Base-by-base conservation (phyloP, 1,140 invertebrate species). In the Drosophila santomea region DNA sequence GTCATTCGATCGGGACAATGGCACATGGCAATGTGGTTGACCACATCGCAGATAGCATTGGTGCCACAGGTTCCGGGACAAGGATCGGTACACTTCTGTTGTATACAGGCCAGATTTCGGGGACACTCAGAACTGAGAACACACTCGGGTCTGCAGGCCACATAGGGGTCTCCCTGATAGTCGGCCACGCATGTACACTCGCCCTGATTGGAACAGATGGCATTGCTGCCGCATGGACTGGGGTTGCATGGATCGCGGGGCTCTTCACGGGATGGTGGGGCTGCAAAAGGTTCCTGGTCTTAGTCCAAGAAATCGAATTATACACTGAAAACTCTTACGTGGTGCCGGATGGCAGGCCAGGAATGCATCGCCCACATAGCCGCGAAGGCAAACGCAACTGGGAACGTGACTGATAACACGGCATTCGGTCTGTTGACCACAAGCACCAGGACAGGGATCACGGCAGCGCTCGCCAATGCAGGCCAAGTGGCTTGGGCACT, bases 361-460 rank as follows among this genome's bases (percentile, higher is more conserved):
- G 80, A 97, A 97, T 45, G 97, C 96, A 94, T 97, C 96, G 23
- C 97, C 97, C 11, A 95, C 95, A 80, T 95, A 96, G 61, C 96
- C 95, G 58, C 94, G 85, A 43, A 94, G 93, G 91, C 97, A 97
- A 12, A 95, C 95, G 80, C 97, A 97, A 23, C 95, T 94, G 2
- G 97, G 96, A 77, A 96, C 96, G 83, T 98, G 97, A 83, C 96
- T 96, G 8, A 96, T 95, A 1, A 97, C 96, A 74, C 95, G 95
- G 89, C 97, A 98, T 77, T 96, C 94, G 14, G 97, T 96, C 92
- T 97, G 96, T 51, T 95, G 94, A 8, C 96, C 96, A 91, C 96
- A 97, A 39, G 95, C 97, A 63, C 95, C 96, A 41, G 94, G 92
- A 78, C 96, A 97, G 6, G 96, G 96, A 90, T 97, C 94, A 5